Evolutionary conservation across 2,888 invertebrate species (phyloP), one percentile per base, ranked within the genome.

Genomic region (Trilocha varians): DNA sequence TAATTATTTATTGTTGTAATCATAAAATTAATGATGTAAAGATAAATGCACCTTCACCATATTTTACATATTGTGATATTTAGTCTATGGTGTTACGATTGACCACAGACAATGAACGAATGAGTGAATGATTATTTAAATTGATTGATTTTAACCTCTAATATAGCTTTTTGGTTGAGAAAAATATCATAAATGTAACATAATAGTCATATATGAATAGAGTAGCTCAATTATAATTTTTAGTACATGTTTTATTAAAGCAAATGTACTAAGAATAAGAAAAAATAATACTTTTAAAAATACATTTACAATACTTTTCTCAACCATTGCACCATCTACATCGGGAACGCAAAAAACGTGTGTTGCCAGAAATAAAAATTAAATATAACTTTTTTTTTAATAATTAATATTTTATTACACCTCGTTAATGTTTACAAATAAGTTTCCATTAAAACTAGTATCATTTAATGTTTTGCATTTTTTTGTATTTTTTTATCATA

Each of bases 11-110:
- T 25, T 25, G 6, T 25, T 25, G 2, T 25, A 9, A 25, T 11
- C 11, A 11, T 25, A 25, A 25, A 9, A 25, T 25, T 25, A 25
- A 25, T 25, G 25, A 25, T 11, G 3, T 25, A 25, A 3, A 58
- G 65, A 62, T 79, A 79, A 79, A 79, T 79, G 78, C 79, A 78
- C 79, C 79, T 70, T 70, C 78, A 79, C 78, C 78, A 61, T 58
- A 47, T 46, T 49, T 41, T 48, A 39, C 25, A 25, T 25, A 11
- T 25, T 25, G 3, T 25, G 25, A 25, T 25, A 6, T 25, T 25
- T 25, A 9, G 8, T 25, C 25, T 25, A 25, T 25, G 25, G 25
- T 25, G 25, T 25, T 11, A 25, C 8, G 25, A n/a, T n/a, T n/a
- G n/a, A 55, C 57, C 53, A 49, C 50, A 49, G 55, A 55, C 53